Evolutionary conservation across 2,113 vertebrate species (phyloP).

Genomic region (Marmota monax): DNA sequence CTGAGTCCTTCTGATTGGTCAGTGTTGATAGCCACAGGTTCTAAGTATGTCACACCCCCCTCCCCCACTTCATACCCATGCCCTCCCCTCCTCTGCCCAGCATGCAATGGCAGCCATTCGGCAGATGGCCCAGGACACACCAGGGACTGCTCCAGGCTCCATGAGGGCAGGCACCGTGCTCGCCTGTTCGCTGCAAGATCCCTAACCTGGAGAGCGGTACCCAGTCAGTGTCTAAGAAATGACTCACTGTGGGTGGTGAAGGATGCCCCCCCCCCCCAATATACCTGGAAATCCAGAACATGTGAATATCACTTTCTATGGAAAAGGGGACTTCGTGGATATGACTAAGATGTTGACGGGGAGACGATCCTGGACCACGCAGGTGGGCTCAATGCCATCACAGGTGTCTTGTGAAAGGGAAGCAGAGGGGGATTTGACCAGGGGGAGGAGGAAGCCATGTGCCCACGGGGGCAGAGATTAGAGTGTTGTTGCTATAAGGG

Average conservation of each 20-base stretch:
- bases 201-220: too few relatives aligned
- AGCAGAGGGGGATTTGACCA: neutral
- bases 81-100: too few relatives aligned
- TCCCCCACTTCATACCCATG: neutral
- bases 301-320: neutral
- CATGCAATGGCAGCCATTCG: fast-evolving
- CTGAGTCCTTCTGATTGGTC: neutral
- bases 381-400: too few relatives aligned
- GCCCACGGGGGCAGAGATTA: neutral
- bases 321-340: neutral
- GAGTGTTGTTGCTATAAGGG: neutral
- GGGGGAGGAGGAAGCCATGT: neutral
- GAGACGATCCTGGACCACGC: neutral
- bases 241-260: neutral
- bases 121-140: neutral
- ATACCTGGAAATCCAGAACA: neutral
- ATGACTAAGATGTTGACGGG: neutral
- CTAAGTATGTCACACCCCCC: neutral
- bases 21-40: neutral
- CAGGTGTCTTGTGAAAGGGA: neutral
- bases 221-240: neutral
- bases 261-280: neutral
- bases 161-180: neutral
- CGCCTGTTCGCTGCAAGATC: neutral
- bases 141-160: neutral